phyloP scores from a whole-genome alignment of 2,797 vertebrate species.

The Cottoperca gobio region DNA sequence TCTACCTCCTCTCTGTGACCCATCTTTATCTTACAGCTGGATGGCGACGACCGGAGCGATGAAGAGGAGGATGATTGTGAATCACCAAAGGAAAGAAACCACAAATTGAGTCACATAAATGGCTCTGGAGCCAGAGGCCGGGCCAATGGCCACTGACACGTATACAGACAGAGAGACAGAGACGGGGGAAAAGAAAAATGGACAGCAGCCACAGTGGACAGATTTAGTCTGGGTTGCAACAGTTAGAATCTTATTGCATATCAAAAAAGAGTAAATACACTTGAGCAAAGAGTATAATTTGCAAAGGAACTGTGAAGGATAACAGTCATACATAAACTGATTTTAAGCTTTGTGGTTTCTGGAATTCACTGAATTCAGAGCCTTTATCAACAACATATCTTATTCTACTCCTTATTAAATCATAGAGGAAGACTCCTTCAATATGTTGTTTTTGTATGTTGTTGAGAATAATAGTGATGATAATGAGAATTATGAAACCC shows the following conservation, averaged over 20 bases:
- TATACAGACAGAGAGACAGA: not conserved
- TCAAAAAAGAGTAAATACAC: not conserved
- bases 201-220: constrained; percentile 16
- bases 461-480: not conserved
- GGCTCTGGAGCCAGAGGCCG: constrained; percentile 62
- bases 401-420: constrained; percentile 26
- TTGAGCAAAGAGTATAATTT: constrained; percentile 10
- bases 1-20: constrained; percentile 14
- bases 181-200: constrained; percentile 7
- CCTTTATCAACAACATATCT: not conserved
- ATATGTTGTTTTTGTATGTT: constrained; percentile 1
- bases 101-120: constrained; percentile 64
- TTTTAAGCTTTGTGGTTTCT: constrained; percentile 12
- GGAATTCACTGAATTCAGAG: not conserved
- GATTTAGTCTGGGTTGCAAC: constrained; percentile 11
- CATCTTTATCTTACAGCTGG: constrained; percentile 67
- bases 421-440: not conserved
- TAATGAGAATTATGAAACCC: not conserved
- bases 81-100: constrained; percentile 57
- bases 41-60: constrained; percentile 82
- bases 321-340: not conserved
- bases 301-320: constrained; percentile 47
- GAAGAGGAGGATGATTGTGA: constrained; percentile 82
- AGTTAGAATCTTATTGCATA: constrained; percentile 7
- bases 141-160: constrained; percentile 72